Evolutionary conservation across 2,113 vertebrate genomes (phyloP).

Genomic region (Rhizomys pruinosus): DNA sequence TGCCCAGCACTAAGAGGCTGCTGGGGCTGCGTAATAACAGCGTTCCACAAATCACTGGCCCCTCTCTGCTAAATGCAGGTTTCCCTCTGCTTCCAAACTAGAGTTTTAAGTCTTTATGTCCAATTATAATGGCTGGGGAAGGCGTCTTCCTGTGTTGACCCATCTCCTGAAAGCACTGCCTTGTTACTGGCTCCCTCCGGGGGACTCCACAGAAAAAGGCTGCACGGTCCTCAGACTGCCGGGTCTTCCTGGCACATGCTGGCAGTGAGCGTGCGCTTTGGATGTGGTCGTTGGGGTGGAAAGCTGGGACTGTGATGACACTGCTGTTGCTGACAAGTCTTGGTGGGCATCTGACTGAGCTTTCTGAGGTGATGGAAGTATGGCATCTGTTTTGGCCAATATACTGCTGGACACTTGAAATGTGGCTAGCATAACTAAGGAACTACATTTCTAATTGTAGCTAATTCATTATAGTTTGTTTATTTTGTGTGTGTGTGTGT

Average conservation of each 20-base stretch:
- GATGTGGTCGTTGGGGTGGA: not conserved
- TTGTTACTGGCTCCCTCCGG: not conserved
- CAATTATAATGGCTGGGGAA: constrained; percentile 28
- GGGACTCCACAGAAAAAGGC: not conserved
- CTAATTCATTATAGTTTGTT: not conserved
- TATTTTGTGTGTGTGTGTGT: not conserved
- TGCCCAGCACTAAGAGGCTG: not conserved
- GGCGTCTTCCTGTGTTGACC: not conserved
- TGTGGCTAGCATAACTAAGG: not conserved
- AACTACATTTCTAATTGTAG: not conserved
- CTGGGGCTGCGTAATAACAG: constrained; percentile 11
- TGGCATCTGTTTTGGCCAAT: no score
- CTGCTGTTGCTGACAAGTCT: not conserved
- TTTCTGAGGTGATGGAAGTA: not conserved
- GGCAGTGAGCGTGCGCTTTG: no score
- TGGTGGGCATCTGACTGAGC: no score
- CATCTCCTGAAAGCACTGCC: not conserved
- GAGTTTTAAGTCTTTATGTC: constrained; percentile 48
- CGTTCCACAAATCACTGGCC: constrained; percentile 30
- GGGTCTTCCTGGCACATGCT: accelerated
- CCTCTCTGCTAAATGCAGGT: not conserved
- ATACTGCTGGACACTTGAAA: not conserved
- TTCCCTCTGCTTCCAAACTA: not conserved
- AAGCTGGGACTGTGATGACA: not conserved
- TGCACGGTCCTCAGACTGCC: accelerated